These are phyloP conservation scores for Ammospiza caudacuta DNA, from an alignment of 2,113 vertebrate species.

Conservation along the genomic window DNA sequence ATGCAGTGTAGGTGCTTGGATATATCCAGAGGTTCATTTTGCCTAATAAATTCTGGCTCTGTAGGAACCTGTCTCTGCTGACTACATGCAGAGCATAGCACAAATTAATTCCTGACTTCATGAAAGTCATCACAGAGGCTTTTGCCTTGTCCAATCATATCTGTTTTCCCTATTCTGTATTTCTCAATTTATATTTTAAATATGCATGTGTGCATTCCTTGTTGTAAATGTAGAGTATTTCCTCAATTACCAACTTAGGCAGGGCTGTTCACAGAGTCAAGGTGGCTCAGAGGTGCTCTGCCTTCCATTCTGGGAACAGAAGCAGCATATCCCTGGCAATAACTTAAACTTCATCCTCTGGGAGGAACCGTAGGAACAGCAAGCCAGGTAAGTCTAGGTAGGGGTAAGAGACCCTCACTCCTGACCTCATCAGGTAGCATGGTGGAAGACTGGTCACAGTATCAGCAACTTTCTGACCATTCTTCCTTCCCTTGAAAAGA, in stretches of 20 bases:
- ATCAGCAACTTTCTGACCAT: not conserved
- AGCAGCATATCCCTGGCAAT: rapidly evolving
- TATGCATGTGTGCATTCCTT: not conserved
- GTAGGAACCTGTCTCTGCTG: not conserved
- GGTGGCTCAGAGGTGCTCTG: not conserved
- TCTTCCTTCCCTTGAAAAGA: not conserved
- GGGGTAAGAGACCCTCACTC: not conserved
- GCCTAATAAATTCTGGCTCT: not conserved
- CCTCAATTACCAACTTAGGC: rapidly evolving
- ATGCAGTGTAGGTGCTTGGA: not conserved
- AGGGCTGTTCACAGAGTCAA: not conserved
- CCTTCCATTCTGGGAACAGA: not conserved
- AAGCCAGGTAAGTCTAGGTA: not conserved
- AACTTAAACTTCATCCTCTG: not conserved
- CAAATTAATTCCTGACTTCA: not conserved
- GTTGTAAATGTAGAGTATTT: not conserved
- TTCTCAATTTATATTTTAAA: not conserved
- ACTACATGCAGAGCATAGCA: not conserved
- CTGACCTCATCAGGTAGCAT: not conserved
- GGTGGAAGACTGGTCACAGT: not conserved
- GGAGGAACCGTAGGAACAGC: not conserved
- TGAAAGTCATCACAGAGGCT: not conserved
- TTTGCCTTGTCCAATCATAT: not conserved
- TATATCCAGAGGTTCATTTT: not conserved
- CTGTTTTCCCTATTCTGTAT: not conserved